Base-by-base conservation (phyloP, 2,113 vertebrate species). In the Xiphias gladius region DNA sequence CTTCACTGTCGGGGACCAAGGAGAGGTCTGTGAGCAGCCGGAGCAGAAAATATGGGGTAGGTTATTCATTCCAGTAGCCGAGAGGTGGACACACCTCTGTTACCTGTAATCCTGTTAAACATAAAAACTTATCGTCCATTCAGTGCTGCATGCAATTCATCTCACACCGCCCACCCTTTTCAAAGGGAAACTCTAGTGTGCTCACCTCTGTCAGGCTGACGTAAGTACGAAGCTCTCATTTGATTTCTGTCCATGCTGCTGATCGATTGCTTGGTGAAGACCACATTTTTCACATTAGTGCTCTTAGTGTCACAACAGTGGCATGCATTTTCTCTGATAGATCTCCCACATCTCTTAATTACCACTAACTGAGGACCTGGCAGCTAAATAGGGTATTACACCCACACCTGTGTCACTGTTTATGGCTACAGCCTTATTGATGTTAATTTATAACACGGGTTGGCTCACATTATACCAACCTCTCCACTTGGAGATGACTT, bases 11-110 rank as follows among this genome's bases (percentile, higher is more conserved):
- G 83, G 98, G 97, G 85, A 97, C 96, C 95, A 99, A 99, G 94
- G 98, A 99, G 83, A 95, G 97, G 94, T 95, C 96, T 58, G 96
- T 96, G 83, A 95, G 96, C 91, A 94, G 94, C 87, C 94, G 97
- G 93, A 96, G 94, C 95, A 96, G 97, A 93, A 99, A 99, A 97
- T 96, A 96, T 73, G 97, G 96, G 97, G 98, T 99, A 96, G 96
- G 97, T 91, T 63, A 76, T 88, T 86, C 54, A 69, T 67, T 77
- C 68, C 24, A 63, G 63, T 39, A 37, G n/a, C 54, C 5, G 0
- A 62, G 66, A 64, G 76, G 12, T 79, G 78, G 86, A 58, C 81
- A 62, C 72, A 82, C 76, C 85, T 86, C 76, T 86, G 76, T 58
- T 68, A 79, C 72, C 58, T 64, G 14, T 81, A 28, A 67, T 24